A percentile compares a stretch with the other conserved stretches of the same genome.
Evolutionary conservation across 2,113 vertebrate genomes (phyloP).

Genomic region (Pimephales promelas): DNA sequence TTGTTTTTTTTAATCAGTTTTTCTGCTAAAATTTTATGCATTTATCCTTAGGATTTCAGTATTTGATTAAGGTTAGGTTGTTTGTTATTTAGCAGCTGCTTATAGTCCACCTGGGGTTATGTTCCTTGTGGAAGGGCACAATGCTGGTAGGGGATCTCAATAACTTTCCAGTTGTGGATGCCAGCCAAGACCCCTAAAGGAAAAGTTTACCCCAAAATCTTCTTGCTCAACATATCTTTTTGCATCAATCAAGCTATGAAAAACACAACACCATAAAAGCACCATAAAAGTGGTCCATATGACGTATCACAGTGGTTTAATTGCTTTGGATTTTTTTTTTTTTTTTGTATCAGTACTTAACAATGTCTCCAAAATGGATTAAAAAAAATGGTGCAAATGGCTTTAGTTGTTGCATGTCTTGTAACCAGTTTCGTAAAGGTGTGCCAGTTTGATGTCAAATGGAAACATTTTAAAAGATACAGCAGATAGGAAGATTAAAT

Average conservation of each 20-base stretch:
- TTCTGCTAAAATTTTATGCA: neutral
- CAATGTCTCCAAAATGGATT: neutral
- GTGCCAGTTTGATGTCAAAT: neutral
- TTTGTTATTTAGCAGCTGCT: slow-evolving; percentile 25
- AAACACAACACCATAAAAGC: neutral
- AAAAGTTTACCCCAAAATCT: neutral
- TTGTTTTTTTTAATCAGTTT: neutral
- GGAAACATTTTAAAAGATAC: neutral
- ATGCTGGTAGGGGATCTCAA: neutral
- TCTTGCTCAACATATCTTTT: neutral
- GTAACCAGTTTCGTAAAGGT: neutral
- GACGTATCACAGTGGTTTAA: neutral
- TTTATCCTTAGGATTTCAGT: neutral
- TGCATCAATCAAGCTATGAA: neutral
- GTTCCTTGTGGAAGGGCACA: neutral
- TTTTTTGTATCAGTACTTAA: neutral
- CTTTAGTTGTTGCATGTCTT: neutral
- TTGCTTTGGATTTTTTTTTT: neutral
- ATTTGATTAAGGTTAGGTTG: slow-evolving; percentile 15
- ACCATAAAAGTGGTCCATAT: neutral
- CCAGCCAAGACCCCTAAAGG: neutral
- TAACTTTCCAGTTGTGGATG: neutral
- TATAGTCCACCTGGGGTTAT: slow-evolving; percentile 6
- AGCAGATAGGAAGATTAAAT: neutral
- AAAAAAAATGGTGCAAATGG: neutral